Conservation (phyloP, 1,140 invertebrate genomes). For the Brachionus manjavacas region DNA sequence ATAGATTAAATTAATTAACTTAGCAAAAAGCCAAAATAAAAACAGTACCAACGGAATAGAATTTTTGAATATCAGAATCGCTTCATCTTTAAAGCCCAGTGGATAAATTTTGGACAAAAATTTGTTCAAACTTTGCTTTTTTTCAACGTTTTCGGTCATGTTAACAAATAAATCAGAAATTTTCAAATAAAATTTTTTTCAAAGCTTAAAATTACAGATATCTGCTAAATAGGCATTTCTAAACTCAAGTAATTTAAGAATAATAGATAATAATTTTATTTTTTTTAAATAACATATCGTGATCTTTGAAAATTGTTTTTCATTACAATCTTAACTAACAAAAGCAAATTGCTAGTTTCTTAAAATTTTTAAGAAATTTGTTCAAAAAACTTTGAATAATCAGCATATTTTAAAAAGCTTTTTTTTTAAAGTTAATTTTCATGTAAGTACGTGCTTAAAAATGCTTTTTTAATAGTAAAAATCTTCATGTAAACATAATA, state of each 20-base stretch:
- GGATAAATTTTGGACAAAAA: neutral
- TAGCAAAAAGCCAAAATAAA: too few species aligned
- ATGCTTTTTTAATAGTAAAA: neutral
- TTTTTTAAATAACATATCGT: neutral
- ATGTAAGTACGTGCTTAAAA: neutral
- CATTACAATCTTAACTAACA: neutral
- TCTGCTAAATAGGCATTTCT: neutral
- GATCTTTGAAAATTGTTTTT: neutral
- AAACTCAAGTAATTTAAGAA: neutral
- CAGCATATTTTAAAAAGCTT: neutral
- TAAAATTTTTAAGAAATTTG: neutral
- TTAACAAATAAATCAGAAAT: neutral
- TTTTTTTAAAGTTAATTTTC: neutral
- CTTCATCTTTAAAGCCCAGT: constrained; percentile 5
- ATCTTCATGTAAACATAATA: neutral
- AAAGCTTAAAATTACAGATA: neutral
- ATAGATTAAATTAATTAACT: too few species aligned
- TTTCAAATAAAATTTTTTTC: neutral
- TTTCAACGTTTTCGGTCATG: neutral
- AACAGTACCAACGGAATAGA: neutral
- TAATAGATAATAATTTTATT: neutral
- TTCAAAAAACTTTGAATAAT: neutral
- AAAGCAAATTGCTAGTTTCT: neutral
- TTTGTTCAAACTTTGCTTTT: neutral
- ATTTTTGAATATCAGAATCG: neutral